Conservation (phyloP, 2,888 invertebrate species). For the Spodoptera littoralis region DNA sequence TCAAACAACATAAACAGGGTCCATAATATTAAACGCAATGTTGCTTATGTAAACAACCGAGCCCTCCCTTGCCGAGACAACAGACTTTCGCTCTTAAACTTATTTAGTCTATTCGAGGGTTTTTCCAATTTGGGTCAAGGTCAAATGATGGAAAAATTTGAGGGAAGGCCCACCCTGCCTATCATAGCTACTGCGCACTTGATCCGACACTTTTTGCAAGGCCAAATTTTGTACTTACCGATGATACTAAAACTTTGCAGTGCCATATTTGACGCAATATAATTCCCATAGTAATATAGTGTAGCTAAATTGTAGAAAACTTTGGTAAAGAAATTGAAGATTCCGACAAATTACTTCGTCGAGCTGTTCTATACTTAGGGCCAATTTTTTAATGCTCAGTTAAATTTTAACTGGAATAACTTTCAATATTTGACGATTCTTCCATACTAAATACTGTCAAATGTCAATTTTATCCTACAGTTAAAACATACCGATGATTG, state of each 20-base stretch:
- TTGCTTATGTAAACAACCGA: constrained; percentile 38
- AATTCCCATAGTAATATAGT: neutral
- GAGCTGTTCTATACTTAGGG: no score
- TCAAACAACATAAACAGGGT: constrained; percentile 32
- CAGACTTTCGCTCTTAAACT: constrained; percentile 47
- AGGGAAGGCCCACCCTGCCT: constrained; percentile 64
- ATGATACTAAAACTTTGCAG: constrained; percentile 2
- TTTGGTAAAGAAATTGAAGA: no score
- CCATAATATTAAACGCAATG: constrained; percentile 26
- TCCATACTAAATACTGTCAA: no score
- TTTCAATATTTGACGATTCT: no score
- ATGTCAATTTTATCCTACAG: no score
- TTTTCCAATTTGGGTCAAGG: constrained; percentile 75
- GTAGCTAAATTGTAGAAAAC: neutral
- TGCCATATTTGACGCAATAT: neutral
- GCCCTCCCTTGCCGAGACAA: constrained; percentile 37
- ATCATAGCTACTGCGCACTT: constrained; percentile 69
- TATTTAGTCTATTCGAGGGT: constrained; percentile 62
- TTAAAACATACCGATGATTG: no score
- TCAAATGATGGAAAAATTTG: constrained; percentile 62
- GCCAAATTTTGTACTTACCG: constrained; percentile 16
- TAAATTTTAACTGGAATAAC: no score
- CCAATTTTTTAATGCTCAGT: no score
- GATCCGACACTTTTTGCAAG: constrained; percentile 59
- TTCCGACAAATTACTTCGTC: no score